phyloP scores from a whole-genome alignment of 2,888 invertebrate genomes.

The Lissonota sp. region DNA sequence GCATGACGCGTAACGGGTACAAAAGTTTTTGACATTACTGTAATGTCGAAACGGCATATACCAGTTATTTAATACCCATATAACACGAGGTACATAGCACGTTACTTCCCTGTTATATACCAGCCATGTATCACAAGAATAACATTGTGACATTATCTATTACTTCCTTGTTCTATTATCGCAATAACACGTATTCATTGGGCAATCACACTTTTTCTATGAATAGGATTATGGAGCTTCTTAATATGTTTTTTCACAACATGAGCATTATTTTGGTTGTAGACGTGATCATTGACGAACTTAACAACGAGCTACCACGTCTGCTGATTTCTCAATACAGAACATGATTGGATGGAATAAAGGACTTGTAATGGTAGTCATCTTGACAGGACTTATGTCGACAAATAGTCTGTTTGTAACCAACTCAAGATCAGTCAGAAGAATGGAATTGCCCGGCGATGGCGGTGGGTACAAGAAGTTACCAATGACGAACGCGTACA shows the following conservation, averaged over 20 bases:
- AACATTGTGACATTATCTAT: background rate
- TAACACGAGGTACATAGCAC: slow-evolving; percentile 1
- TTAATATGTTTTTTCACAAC: no score
- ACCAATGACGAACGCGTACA: slow-evolving; percentile 85
- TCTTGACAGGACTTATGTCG: slow-evolving; percentile 47
- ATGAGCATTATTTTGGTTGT: no score
- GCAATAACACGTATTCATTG: background rate
- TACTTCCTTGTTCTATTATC: background rate
- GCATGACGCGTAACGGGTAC: no score
- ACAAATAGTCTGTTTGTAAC: slow-evolving; percentile 65
- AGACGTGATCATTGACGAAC: no score
- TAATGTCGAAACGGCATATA: slow-evolving; percentile 2
- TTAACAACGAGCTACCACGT: no score
- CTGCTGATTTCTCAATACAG: slow-evolving; percentile 11
- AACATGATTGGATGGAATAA: slow-evolving; percentile 33
- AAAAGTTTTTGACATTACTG: no score
- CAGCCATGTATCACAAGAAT: slow-evolving; percentile 6
- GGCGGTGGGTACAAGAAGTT: slow-evolving; percentile 58
- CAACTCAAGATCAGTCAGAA: slow-evolving; percentile 49
- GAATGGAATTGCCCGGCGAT: background rate
- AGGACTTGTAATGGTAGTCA: slow-evolving; percentile 34
- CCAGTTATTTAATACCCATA: background rate
- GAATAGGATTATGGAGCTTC: no score
- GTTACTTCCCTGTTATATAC: background rate
- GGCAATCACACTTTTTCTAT: background rate